Evolutionary conservation across 2,797 vertebrate genomes (phyloP).

Genomic region (Spatula clypeata): DNA sequence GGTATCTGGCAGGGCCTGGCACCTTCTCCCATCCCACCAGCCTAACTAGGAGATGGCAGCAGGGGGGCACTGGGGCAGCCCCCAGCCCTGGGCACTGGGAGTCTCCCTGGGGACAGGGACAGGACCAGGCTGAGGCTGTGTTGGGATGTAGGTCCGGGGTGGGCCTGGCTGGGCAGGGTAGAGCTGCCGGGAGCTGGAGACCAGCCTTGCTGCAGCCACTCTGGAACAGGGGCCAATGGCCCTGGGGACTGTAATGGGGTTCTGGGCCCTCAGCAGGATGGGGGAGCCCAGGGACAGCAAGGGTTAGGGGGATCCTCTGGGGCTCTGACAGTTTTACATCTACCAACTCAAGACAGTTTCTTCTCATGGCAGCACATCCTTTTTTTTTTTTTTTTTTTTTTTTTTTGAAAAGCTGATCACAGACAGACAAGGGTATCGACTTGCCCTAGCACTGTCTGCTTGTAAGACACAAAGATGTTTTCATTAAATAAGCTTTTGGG

Average conservation of each 20-base stretch:
- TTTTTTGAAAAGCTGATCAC: not conserved
- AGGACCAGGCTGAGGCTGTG: fast-evolving
- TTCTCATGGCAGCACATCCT: not conserved
- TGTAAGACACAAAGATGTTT: not conserved
- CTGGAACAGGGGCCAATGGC: too few relatives aligned
- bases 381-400: not conserved
- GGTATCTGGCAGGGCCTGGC: not conserved
- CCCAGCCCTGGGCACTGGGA: fast-evolving
- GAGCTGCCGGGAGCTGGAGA: not conserved
- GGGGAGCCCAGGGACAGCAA: not conserved
- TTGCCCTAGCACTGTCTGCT: not conserved
- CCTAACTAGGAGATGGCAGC: not conserved
- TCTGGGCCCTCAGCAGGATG: not conserved
- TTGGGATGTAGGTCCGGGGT: not conserved
- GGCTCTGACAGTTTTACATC: fast-evolving
- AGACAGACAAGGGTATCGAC: not conserved
- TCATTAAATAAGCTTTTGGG: not conserved
- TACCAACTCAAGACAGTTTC: not conserved
- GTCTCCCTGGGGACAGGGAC: not conserved
- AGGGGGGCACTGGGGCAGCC: fast-evolving
- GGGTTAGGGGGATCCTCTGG: fast-evolving
- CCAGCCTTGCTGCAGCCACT: fast-evolving
- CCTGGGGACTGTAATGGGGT: not conserved
- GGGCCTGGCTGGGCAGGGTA: not conserved
- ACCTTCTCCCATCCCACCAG: not conserved